Base-by-base conservation (phyloP, 2,888 invertebrate species). In the Gandaritis pyraliata region DNA sequence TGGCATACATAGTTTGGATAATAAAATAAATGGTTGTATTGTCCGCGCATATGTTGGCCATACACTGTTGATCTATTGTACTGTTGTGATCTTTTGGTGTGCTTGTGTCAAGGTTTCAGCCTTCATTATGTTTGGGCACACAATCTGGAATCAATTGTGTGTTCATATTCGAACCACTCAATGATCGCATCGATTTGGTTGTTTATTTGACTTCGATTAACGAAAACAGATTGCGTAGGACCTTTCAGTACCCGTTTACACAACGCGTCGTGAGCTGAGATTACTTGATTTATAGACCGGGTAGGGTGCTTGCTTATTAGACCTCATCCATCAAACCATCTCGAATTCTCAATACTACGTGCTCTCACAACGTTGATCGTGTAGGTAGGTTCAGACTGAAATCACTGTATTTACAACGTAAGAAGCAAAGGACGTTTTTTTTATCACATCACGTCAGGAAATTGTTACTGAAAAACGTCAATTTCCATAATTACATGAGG, bases 101-200 rank as follows among this genome's bases (percentile, higher is more conserved):
- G 36, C 68, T 62, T 72, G 75, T 83, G 82, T 82, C 86, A 85
- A 87, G 87, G 88, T 62, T 71, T 18, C 60, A 71, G 59, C 86
- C 85, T 85, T 83, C 76, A 67, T 71, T 71, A 48, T 76, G 75
- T 83, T 80, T 78, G 78, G 76, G 68, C 64, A 73, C 64, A 74
- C 77, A 72, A 79, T 80, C 74, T 76, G 77, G 77, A 78, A 80
- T 81, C 80, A 77, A 75, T 82, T 66, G 66, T 67, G 61, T 64
- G 69, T 66, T 56, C 61, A 64, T 7, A 41, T 50, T 50, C 58
- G n/a, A 38, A 23, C 50, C 11, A 56, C 64, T 64, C 57, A 64
- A 63, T 49, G 49, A 23, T 23, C 43, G 12, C 47, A 47, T 56
- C 45, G 30, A 43, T 53, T 41, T 16, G 33, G 16, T 46, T 13